Evolutionary conservation across 2,888 invertebrate species (phyloP), one percentile per base, ranked within the genome.

Genomic region (Lasioglossum villosulum): DNA sequence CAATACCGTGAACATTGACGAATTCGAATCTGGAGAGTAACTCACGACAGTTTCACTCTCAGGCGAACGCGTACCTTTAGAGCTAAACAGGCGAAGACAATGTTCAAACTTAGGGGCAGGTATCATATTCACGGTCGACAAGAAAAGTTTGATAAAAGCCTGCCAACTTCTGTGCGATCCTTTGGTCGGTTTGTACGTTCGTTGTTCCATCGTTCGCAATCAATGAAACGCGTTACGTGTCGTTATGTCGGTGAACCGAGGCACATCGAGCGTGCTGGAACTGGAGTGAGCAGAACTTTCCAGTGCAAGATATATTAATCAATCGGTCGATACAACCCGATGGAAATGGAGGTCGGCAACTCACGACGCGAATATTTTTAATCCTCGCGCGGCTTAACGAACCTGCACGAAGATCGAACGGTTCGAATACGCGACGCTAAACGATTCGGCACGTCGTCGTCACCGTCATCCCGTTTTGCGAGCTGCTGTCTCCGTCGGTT

Each of bases 371-470:
- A 48, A 82, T 85, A 86, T 82, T 82, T 82, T 80, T 82, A 79
- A 74, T 72, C 37, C 78, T 59, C 77, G 66, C 52, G 48, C 63
- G 81, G 78, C 30, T 63, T 82, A 78, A 86, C 82, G 82, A 86
- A 86, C 76, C 74, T 56, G 66, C 56, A 16, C 66, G 45, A 75
- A 48, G n/a, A 23, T 16, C 74, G 39, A 82, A 27, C 82, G 85
- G 71, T 82, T 83, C 66, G 76, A n/a, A 56, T n/a, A 77, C 78
- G 71, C 79, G 84, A 75, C 59, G 78, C 80, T 88, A 84, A 85
- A 79, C 83, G 84, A 88, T 84, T 90, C 30, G 77, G 37, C 87
- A 52, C 80, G 90, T 87, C 85, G 90, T 87, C 85, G 52, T 82
- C 85, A 30, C 10, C 56, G 56, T n/a, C 56, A 19, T 72, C 59